Evolutionary conservation across 2,113 vertebrate species (phyloP).

Genomic region (Odontophorus gujanensis): DNA sequence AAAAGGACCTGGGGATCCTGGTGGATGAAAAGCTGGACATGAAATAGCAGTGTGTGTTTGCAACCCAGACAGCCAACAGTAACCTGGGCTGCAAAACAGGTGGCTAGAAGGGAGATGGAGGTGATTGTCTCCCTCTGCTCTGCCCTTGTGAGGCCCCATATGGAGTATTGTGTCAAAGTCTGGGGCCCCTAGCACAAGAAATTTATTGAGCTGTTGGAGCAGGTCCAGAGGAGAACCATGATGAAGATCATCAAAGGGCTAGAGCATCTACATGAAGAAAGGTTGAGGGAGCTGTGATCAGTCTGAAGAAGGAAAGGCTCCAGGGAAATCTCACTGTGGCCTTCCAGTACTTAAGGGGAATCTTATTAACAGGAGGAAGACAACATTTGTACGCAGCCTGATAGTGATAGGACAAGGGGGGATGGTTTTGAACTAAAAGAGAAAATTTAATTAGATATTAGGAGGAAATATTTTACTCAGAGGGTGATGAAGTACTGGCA

Average conservation of each 20-base stretch:
- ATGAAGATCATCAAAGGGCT: background rate
- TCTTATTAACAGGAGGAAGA: too few species aligned
- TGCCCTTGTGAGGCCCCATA: background rate
- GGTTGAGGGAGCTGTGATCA: background rate
- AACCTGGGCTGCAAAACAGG: background rate
- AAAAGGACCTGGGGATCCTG: too few species aligned
- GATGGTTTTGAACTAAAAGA: background rate
- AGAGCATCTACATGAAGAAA: background rate
- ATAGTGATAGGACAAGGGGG: too few species aligned
- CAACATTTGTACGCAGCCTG: too few species aligned
- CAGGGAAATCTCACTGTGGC: background rate
- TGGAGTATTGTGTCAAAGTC: background rate
- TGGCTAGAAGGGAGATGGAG: background rate
- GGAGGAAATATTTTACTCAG: background rate
- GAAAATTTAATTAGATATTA: background rate
- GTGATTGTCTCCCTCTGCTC: background rate
- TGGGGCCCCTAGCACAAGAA: background rate
- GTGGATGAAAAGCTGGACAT: too few species aligned
- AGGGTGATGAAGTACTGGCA: background rate
- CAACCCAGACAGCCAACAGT: background rate
- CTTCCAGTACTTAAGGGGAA: background rate
- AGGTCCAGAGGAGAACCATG: background rate
- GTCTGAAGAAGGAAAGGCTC: background rate
- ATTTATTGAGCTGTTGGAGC: background rate
- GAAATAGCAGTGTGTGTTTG: background rate